Evolutionary conservation across 2,888 invertebrate species (phyloP), one percentile per base, ranked within the genome.

Genomic region (Psylliodes chrysocephalus): DNA sequence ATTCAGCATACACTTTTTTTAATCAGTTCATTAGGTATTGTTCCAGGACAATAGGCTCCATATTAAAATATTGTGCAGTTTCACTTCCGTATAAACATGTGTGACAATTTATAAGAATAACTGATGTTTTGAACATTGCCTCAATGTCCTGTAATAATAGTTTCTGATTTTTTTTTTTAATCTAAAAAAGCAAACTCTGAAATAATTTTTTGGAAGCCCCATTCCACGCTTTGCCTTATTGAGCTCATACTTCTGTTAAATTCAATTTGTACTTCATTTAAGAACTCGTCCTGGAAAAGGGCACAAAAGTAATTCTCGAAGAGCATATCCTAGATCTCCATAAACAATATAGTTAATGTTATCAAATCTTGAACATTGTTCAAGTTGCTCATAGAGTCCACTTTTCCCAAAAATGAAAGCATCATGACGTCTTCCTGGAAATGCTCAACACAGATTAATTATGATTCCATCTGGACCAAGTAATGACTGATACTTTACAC

Each of bases 131-230:
- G n/a, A n/a, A n/a, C n/a, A n/a, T n/a, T n/a, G n/a, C n/a, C n/a
- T n/a, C n/a, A n/a, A n/a, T n/a, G n/a, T n/a, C n/a, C n/a, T n/a
- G n/a, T n/a, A n/a, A n/a, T n/a, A n/a, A n/a, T n/a, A n/a, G n/a
- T n/a, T n/a, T n/a, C n/a, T n/a, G n/a, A n/a, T n/a, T 53, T 53
- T 19, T 53, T 53, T 12, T 38, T 53, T 4, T 35, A 53, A 12
- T 53, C 35, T 46, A 52, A 53, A 12, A 52, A 60, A 35, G 60
- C 47, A 51, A 49, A 52, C 19, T 35, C 38, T 44, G 14, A 47
- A 56, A 70, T 19, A 35, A 69, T 67, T 66, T 71, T 71, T 19
- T 52, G 51, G 54, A 68, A 71, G n/a, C 69, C 64, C 70, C 68
- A 71, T 59, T 69, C 70, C 7, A 71, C 71, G 12, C 52, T 10